Evolutionary conservation across 2,113 vertebrate genomes (phyloP).

Genomic region (Variabilichromis moorii): DNA sequence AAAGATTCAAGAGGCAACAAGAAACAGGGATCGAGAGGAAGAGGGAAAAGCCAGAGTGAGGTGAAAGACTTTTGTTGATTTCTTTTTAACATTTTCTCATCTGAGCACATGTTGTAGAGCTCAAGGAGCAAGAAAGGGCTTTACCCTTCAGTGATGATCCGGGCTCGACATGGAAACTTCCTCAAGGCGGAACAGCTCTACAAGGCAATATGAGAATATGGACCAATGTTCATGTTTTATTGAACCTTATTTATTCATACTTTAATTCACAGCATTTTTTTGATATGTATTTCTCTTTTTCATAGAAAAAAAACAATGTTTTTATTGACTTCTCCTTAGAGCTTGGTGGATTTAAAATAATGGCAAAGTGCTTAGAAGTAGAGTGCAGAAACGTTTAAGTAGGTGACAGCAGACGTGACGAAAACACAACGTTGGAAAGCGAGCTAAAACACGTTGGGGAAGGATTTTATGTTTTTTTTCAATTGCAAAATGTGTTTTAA

Average conservation of each 20-base stretch:
- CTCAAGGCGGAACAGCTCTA: slow-evolving; percentile 24
- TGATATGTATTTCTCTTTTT: slow-evolving; percentile 38
- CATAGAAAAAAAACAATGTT: background rate
- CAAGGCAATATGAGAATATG: slow-evolving; percentile 54
- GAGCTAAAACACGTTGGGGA: background rate
- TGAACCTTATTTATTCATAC: slow-evolving; percentile 54
- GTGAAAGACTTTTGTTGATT: slow-evolving; percentile 20
- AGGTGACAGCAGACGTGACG: background rate
- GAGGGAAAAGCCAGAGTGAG: background rate
- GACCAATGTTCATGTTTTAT: slow-evolving; percentile 61
- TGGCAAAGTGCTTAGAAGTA: slow-evolving; percentile 14
- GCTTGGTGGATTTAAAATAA: background rate
- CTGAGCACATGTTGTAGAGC: slow-evolving; percentile 46
- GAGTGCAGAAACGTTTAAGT: background rate
- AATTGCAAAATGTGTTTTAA: background rate
- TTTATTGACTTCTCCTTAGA: slow-evolving; percentile 8
- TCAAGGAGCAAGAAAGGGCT: slow-evolving; percentile 52
- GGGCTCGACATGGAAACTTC: slow-evolving; percentile 46
- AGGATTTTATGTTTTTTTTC: background rate
- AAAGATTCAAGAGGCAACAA: background rate
- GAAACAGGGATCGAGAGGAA: background rate
- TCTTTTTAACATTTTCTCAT: slow-evolving; percentile 42
- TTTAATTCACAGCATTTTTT: slow-evolving; percentile 36
- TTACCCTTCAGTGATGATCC: slow-evolving; percentile 53
- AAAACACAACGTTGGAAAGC: background rate